Conservation (phyloP, 2,113 vertebrate genomes). For the Nesogale talazaci region DNA sequence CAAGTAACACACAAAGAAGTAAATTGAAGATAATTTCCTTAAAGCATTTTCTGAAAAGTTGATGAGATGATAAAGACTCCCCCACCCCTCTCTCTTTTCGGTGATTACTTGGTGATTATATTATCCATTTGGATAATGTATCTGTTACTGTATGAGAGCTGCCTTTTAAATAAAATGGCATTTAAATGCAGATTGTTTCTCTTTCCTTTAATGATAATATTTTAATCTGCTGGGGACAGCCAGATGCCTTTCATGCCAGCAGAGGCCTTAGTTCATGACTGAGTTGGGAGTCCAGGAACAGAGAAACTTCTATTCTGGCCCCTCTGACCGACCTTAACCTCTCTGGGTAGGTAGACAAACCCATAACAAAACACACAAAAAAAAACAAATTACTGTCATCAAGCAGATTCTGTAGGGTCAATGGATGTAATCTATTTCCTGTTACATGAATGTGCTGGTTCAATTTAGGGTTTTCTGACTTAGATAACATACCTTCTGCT, state of each 20-base stretch:
- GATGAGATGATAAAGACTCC: no score
- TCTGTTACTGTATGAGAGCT: neutral
- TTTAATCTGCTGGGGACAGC: neutral
- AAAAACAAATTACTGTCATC: no score
- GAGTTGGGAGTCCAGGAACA: neutral
- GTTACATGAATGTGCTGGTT: neutral
- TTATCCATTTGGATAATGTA: neutral
- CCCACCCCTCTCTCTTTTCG: neutral
- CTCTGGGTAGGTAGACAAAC: neutral
- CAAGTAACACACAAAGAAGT: neutral
- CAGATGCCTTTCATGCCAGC: neutral
- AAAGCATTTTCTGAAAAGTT: neutral
- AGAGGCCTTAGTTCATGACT: neutral
- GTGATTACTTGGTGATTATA: no score
- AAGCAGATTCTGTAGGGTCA: neutral
- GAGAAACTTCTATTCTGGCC: neutral
- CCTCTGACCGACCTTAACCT: neutral
- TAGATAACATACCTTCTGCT: neutral
- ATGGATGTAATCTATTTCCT: neutral
- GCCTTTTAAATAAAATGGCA: neutral
- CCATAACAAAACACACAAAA: no score
- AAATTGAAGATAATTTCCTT: slow-evolving; percentile 5
- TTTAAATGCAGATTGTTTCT: neutral
- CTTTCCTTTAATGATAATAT: neutral
- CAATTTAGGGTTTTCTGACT: neutral